Evolutionary conservation across 2,797 vertebrate species (phyloP).

Genomic region (Rachycentron canadum): DNA sequence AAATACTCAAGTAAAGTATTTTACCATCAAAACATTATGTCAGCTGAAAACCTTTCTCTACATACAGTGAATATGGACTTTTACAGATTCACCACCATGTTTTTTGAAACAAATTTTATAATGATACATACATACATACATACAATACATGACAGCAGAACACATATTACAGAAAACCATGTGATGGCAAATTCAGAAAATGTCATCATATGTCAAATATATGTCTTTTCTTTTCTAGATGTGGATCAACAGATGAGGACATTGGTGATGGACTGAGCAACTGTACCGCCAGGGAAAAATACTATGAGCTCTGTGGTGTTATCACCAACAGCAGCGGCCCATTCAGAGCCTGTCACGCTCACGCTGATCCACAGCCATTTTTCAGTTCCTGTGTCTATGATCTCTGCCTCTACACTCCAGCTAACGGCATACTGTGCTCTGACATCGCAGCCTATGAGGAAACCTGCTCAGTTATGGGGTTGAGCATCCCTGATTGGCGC

Average conservation of each 20-base stretch:
- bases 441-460: slow-evolving; percentile 75
- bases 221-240: slow-evolving; percentile 65
- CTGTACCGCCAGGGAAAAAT: slow-evolving; percentile 63
- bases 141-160: no score
- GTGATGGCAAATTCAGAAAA: neutral
- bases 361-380: slow-evolving; percentile 69
- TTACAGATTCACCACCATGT: no score
- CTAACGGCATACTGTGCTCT: slow-evolving; percentile 76
- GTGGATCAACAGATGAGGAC: slow-evolving; percentile 51
- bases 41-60: neutral
- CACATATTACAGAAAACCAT: neutral
- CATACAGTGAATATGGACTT: no score
- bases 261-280: slow-evolving; percentile 10
- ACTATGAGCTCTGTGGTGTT: slow-evolving; percentile 74
- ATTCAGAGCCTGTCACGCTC: slow-evolving; percentile 75
- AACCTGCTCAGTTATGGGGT: slow-evolving; percentile 58
- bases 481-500: slow-evolving; percentile 72
- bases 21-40: neutral
- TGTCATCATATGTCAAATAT: no score
- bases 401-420: slow-evolving; percentile 78
- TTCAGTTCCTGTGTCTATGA: slow-evolving; percentile 79
- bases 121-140: no score
- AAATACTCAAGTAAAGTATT: neutral
- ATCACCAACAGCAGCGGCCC: slow-evolving; percentile 77
- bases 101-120: no score